Base-by-base conservation (phyloP, 2,888 invertebrate genomes). In the Leucophora obtusa region DNA sequence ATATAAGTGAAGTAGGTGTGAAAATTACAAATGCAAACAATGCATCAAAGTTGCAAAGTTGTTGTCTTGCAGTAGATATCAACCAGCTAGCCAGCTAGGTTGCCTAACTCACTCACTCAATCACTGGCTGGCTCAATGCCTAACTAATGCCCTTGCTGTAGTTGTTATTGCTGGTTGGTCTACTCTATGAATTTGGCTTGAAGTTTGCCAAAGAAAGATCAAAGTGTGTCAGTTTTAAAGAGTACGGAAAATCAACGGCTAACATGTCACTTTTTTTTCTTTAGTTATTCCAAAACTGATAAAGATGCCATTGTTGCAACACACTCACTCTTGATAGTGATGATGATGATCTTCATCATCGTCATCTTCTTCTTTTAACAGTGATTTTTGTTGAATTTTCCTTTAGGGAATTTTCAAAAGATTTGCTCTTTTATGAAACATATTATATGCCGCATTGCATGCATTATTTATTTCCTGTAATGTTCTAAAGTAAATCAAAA, bases 11-110 rank as follows among this genome's bases (percentile, higher is more conserved):
- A 82, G 82, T 80, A 83, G 82, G 82, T 83, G 83, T 83, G 83
- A 83, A 83, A 83, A 83, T 83, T 82, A 82, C 80, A 81, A 83
- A 83, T 82, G 83, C 83, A 83, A 83, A 83, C 82, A 83, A 82
- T 82, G 82, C 70, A 63, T 76, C 73, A 70, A 77, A 70, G 75
- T 70, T 69, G 62, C 74, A 33, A 75, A 47, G n/a, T 28, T 28
- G 68, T 75, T 75, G 74, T 69, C 68, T 74, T 75, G 54, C 60
- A 33, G n/a, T 14, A 47, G 5, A 1, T 47, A 77, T 11, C 71
- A 51, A 43, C 51, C 65, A 53, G 35, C 51, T 38, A 53, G 38
- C 35, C 70, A 76, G 63, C 68, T 43, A 38, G 63, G 51, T 68
- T 65, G 60, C 14, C 53, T 21, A 33, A 47, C 18, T 71, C 73